Percentiles rank a stretch among this genome's conserved stretches.
Conservation (phyloP, 2,888 invertebrate species). For the Apomyelois bistriatella region DNA sequence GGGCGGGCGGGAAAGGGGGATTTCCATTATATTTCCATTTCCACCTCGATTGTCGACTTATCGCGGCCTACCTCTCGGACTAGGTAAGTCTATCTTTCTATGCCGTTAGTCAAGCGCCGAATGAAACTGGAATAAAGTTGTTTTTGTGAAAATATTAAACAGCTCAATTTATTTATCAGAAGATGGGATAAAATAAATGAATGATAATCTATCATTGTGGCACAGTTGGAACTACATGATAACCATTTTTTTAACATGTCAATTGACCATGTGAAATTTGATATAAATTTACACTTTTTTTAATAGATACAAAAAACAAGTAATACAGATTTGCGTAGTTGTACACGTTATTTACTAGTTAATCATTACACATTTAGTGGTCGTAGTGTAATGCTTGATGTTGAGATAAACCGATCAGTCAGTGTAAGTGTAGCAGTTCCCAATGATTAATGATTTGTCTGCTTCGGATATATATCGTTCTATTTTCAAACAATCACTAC, state of each 20-base stretch:
- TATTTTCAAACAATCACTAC: constrained; percentile 62
- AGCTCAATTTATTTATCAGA: background rate
- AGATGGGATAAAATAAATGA: background rate
- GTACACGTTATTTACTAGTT: too few species aligned
- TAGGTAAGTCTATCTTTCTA: constrained; percentile 77
- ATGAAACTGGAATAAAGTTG: constrained; percentile 37
- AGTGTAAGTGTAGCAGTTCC: constrained; percentile 32
- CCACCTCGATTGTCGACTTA: constrained; percentile 78
- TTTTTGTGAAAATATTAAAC: constrained; percentile 31
- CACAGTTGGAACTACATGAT: background rate
- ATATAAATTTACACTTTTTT: too few species aligned
- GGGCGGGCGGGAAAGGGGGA: constrained; percentile 39
- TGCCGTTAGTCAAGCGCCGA: constrained; percentile 70
- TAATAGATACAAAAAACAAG: too few species aligned
- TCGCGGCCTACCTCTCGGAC: constrained; percentile 74
- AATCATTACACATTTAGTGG: background rate
- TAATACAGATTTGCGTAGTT: too few species aligned
- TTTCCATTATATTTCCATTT: constrained; percentile 80
- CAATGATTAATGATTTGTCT: constrained; percentile 69
- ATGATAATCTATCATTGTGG: background rate
- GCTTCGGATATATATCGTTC: constrained; percentile 53
- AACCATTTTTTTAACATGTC: too few species aligned
- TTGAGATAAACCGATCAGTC: constrained; percentile 13
- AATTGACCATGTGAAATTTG: too few species aligned
- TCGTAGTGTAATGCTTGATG: background rate